Evolutionary conservation across 53 echinoderm and acorn worm genomes (phyloP), one percentile per base, ranked within the genome.

Genomic region (Apostichopus leukothele): DNA sequence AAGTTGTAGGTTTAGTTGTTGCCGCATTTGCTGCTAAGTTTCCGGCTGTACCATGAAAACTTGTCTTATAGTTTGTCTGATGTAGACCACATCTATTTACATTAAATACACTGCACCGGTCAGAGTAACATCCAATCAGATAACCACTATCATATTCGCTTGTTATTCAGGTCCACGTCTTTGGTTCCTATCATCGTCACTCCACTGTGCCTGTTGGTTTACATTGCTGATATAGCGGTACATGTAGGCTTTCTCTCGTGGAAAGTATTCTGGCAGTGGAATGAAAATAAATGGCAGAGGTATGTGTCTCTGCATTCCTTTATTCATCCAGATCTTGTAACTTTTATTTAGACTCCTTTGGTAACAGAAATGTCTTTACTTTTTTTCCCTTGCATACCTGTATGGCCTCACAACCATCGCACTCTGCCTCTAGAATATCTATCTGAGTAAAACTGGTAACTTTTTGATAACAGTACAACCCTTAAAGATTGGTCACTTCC

Each of bases 221-320:
- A 95, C 76, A 74, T 91, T n/a, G 60, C 92, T 25, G 98, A 97
- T 88, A 93, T 95, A 61, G 90, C 85, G 1, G 91, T 97, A 9
- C 91, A 94, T 57, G 94, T 97, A 26, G 93, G 90, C 39, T 97
- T 95, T 61, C 90, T 97, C 10, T 95, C 98, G 18, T 97, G 98
- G 98, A 76, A 89, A 57, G 94, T 97, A n/a, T 97, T 97, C 67
- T 97, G 98, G 98, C 87, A 94, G 7, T 86, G 96, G 75, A 92
- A 95, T 79, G 98, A 97, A 87, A 97, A 97, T 61, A 95, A 91
- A 88, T 97, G 95, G 95, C 93, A 94, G 59, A 95, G 98, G 98
- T 97, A 88, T 88, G 88, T 60, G 22, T 39, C 2, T 27, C 27
- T 39, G 39, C 3, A 39, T 39, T 39, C 39, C 39, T 39, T 39